A percentile compares a stretch with the other conserved stretches of the same genome.
These are phyloP conservation scores for Naso thynnoides DNA, from an alignment of 2,797 vertebrate genomes.

Conservation along the genomic window DNA sequence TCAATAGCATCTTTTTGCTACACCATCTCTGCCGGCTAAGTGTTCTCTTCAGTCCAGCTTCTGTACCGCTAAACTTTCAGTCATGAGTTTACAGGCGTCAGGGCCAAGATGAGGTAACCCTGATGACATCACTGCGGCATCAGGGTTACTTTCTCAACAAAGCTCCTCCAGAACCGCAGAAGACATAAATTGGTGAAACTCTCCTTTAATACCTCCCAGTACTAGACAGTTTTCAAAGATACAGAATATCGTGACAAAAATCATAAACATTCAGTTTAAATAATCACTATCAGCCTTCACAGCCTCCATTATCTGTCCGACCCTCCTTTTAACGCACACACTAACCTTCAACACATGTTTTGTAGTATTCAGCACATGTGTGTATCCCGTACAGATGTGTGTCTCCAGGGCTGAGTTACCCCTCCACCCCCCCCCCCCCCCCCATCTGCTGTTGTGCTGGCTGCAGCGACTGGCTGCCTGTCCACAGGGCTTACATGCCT, in stretches of 20 bases:
- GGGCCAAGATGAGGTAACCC: neutral
- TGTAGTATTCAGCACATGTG: constrained; percentile 15
- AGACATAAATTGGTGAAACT: neutral
- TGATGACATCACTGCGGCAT: neutral
- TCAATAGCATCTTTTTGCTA: neutral
- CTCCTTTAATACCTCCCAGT: neutral
- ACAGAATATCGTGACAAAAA: neutral
- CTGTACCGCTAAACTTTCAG: no score
- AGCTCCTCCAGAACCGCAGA: neutral
- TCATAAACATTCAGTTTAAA: neutral
- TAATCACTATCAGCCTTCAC: neutral
- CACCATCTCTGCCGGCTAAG: neutral
- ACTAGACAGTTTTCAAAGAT: neutral
- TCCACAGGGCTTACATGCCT: constrained; percentile 38
- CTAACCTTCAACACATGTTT: constrained; percentile 39
- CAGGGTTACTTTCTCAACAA: neutral
- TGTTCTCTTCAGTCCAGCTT: no score
- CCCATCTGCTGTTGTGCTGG: constrained; percentile 59
- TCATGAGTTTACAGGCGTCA: neutral
- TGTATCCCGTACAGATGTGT: constrained; percentile 34
- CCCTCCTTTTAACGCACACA: neutral
- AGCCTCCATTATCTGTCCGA: neutral
- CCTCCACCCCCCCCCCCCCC: neutral
- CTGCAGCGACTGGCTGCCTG: constrained; percentile 35
- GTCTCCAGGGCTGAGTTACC: constrained; percentile 10